A percentile compares a stretch with the other conserved stretches of the same genome.
phyloP scores from a whole-genome alignment of 1,140 invertebrate species.

The Lasioglossum baleicum region DNA sequence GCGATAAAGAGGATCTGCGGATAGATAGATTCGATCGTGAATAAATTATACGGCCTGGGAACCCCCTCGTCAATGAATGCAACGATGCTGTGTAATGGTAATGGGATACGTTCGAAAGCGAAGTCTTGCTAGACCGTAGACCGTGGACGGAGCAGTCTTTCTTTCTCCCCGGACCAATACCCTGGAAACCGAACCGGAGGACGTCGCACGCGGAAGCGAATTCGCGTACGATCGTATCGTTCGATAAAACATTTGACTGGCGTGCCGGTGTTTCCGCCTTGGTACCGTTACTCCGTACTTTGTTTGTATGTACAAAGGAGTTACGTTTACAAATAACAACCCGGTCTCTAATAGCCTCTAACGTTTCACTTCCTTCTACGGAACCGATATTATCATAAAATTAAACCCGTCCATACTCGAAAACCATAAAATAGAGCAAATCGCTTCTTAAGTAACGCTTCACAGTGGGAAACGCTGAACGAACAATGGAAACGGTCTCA shows the following conservation, averaged over 20 bases:
- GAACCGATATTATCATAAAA: slow-evolving; percentile 1
- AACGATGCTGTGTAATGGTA: slow-evolving; percentile 39
- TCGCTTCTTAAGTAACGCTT: not conserved
- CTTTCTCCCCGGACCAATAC: not conserved
- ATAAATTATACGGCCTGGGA: not conserved
- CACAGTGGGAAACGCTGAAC: not conserved
- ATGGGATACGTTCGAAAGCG: slow-evolving; percentile 53
- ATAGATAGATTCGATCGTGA: slow-evolving; percentile 24
- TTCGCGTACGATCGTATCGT: slow-evolving; percentile 29
- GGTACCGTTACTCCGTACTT: not conserved
- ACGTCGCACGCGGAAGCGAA: slow-evolving; percentile 29
- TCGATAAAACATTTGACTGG: slow-evolving; percentile 52
- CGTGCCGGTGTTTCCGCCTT: slow-evolving; percentile 21
- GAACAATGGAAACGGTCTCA: not conserved
- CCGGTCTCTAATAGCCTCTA: not conserved
- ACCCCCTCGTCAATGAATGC: not conserved
- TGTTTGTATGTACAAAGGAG: not conserved
- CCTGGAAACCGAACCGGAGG: not conserved
- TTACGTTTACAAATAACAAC: not conserved
- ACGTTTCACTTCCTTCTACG: slow-evolving; percentile 28
- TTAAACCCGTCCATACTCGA: not conserved
- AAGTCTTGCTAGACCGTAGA: slow-evolving; percentile 3
- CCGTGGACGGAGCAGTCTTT: not conserved
- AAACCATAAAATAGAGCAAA: not conserved
- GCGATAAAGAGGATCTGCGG: slow-evolving; percentile 67